Conservation (phyloP, 2,797 vertebrate species). For the Pangasius djambal region DNA sequence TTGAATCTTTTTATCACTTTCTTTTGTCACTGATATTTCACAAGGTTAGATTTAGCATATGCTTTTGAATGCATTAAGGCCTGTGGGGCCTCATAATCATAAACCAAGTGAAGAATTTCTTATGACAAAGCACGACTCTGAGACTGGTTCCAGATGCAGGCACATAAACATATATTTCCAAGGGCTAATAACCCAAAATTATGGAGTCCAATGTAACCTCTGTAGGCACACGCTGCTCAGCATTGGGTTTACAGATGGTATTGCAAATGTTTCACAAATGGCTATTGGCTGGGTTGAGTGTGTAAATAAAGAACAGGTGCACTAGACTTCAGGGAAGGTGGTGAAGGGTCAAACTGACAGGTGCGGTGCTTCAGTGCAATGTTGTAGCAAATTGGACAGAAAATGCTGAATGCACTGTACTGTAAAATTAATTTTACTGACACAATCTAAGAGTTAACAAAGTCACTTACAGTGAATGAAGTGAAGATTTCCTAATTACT, state of each 20-base stretch:
- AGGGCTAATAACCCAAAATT: not conserved
- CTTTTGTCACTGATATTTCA: not conserved
- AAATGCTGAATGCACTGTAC: not conserved
- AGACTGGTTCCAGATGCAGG: not conserved
- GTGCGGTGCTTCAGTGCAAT: too few relatives aligned
- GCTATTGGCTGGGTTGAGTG: not conserved
- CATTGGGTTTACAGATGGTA: not conserved
- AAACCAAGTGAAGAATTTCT: not conserved
- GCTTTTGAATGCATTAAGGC: not conserved
- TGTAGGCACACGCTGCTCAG: not conserved
- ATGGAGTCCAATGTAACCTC: not conserved
- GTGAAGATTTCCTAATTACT: not conserved
- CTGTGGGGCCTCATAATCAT: not conserved
- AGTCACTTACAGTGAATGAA: too few relatives aligned
- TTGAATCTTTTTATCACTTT: not conserved
- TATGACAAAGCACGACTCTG: not conserved
- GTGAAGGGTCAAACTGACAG: not conserved
- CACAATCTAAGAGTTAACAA: not conserved
- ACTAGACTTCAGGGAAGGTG: not conserved
- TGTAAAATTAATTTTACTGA: not conserved
- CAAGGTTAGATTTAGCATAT: not conserved
- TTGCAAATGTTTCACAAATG: not conserved
- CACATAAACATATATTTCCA: not conserved
- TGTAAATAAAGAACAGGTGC: slow-evolving; percentile 13
- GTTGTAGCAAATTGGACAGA: not conserved